Conservation (phyloP, 64 coral and sea anemone genomes). For the Montipora capricornis region DNA sequence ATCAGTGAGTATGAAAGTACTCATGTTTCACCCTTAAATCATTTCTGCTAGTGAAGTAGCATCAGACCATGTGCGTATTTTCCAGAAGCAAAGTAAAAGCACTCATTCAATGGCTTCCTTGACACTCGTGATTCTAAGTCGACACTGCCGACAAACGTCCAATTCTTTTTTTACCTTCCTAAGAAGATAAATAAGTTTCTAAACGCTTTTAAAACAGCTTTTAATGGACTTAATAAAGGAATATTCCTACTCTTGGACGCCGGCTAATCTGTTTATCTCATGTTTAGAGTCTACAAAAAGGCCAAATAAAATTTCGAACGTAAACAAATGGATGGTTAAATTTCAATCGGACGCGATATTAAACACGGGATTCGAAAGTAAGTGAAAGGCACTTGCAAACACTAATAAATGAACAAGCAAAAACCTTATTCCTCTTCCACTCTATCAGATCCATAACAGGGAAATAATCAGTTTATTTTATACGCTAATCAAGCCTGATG, state of each 20-base stretch:
- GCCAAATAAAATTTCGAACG: neutral
- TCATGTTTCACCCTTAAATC: too few relatives aligned
- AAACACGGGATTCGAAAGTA: neutral
- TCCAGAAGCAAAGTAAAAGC: neutral
- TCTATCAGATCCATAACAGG: neutral
- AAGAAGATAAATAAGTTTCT: too few relatives aligned
- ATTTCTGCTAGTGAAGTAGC: too few relatives aligned
- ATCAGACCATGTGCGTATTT: too few relatives aligned
- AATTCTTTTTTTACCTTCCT: too few relatives aligned
- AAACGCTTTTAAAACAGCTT: neutral
- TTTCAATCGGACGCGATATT: neutral
- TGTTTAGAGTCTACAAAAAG: conserved; percentile 1
- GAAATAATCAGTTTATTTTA: neutral
- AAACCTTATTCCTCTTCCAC: neutral
- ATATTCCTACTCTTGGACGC: neutral
- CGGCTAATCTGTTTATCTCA: conserved; percentile 24
- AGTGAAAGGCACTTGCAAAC: neutral
- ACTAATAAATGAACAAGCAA: neutral
- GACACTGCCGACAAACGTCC: neutral
- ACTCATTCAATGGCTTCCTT: neutral
- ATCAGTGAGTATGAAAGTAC: too few relatives aligned
- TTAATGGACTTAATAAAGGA: neutral
- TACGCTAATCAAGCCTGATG: neutral
- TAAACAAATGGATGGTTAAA: conserved; percentile 36
- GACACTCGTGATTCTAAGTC: neutral